Evolutionary conservation across 2,113 vertebrate genomes (phyloP).

Genomic region (Semicossyphus pulcher): DNA sequence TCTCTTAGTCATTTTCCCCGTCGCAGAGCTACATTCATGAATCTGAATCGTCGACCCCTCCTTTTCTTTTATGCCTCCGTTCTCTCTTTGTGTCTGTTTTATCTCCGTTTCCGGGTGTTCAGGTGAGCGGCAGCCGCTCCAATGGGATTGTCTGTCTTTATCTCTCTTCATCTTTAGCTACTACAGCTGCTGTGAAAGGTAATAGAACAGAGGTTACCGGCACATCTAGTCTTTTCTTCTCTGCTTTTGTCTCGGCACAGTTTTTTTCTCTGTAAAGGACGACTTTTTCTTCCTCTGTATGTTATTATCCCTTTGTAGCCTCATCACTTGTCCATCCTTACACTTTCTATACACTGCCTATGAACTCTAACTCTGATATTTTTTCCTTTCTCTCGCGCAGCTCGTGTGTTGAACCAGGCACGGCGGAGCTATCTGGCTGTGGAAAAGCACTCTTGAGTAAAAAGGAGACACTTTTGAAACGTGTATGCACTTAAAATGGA

Average conservation of each 20-base stretch:
- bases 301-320: constrained; percentile 24
- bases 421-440: constrained; percentile 11
- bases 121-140: constrained; percentile 48
- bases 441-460: neutral
- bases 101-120: constrained; percentile 54
- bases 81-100: constrained; percentile 57
- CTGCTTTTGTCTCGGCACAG: constrained; percentile 22
- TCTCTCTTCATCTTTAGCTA: constrained; percentile 48
- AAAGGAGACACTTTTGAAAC: constrained; percentile 14
- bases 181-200: constrained; percentile 44
- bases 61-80: constrained; percentile 31
- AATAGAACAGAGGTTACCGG: constrained; percentile 51
- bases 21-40: constrained; percentile 35
- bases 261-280: constrained; percentile 29
- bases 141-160: constrained; percentile 58
- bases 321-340: constrained; percentile 23
- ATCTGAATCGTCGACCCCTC: constrained; percentile 32
- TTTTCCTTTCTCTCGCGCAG: neutral
- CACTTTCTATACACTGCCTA: neutral
- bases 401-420: constrained; percentile 27
- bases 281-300: constrained; percentile 26
- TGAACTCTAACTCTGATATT: neutral
- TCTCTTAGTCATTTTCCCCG: constrained; percentile 54
- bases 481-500: constrained; percentile 13
- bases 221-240: constrained; percentile 33